Evolutionary conservation across 2,888 invertebrate species (phyloP).

Genomic region (Isoperla grammatica): DNA sequence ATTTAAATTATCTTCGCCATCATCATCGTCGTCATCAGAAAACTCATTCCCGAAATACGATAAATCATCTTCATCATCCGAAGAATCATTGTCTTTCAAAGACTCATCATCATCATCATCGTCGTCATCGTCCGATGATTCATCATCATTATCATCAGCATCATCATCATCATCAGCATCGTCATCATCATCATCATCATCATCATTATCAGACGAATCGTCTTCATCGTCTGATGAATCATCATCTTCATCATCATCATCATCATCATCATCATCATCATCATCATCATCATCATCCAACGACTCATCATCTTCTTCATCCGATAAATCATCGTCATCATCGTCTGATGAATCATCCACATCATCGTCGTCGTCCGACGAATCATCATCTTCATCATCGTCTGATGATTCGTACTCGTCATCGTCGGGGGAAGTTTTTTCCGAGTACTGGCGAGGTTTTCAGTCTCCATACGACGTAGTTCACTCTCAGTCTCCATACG

Average conservation of each 20-base stretch:
- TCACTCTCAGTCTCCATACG: too few species aligned
- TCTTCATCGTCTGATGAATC: neutral
- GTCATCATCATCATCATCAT: neutral
- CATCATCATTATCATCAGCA: neutral
- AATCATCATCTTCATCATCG: neutral
- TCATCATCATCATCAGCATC: neutral
- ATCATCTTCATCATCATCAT: slow-evolving; percentile 8
- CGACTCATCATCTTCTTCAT: neutral
- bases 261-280: neutral
- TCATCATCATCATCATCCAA: slow-evolving; percentile 13
- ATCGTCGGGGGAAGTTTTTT: neutral
- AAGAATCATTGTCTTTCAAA: neutral
- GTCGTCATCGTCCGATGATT: neutral
- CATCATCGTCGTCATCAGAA: too few species aligned
- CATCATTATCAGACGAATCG: neutral
- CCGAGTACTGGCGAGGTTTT: too few species aligned
- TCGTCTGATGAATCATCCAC: neutral
- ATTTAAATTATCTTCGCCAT: too few species aligned
- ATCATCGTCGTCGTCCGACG: neutral
- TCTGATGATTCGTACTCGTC: neutral
- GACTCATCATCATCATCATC: slow-evolving; percentile 6
- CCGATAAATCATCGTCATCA: neutral
- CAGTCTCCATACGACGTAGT: too few species aligned
- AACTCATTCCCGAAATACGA: too few species aligned
- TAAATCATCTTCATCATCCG: neutral